Conservation (phyloP, 2,113 vertebrate species). For the Herpetotheres cachinnans region DNA sequence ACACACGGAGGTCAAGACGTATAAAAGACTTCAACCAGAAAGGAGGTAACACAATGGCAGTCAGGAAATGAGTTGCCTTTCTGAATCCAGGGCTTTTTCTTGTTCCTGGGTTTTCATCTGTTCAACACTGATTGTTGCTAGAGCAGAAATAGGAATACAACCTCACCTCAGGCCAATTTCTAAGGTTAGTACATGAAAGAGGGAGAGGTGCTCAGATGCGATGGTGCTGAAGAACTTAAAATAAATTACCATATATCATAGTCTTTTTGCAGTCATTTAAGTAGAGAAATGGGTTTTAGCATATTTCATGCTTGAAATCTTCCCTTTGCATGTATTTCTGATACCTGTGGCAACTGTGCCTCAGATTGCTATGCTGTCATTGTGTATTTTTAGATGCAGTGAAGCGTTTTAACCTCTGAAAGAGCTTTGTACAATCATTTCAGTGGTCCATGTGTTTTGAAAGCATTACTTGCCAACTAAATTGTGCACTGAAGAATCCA, state of each 20-base stretch:
- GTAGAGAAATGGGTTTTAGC: neutral
- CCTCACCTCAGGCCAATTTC: neutral
- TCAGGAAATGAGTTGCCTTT: neutral
- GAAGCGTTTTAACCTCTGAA: neutral
- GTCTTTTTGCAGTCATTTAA: neutral
- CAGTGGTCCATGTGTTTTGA: neutral
- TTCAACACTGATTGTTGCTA: neutral
- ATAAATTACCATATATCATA: neutral
- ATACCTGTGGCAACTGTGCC: neutral
- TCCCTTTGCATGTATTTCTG: neutral
- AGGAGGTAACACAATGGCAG: neutral
- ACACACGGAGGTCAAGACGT: neutral
- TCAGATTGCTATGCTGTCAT: neutral
- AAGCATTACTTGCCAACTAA: neutral
- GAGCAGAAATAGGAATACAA: neutral
- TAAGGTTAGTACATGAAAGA: neutral
- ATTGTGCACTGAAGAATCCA: neutral
- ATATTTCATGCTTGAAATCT: slow-evolving; percentile 8
- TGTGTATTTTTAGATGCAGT: neutral
- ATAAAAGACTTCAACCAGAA: neutral
- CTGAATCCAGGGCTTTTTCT: neutral
- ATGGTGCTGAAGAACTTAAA: neutral
- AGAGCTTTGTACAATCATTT: neutral
- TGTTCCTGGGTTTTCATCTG: neutral
- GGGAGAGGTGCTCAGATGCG: neutral